These are phyloP conservation scores for Choristoneura rosaceana DNA, from an alignment of 2,888 invertebrate genomes.

Conservation along the genomic window DNA sequence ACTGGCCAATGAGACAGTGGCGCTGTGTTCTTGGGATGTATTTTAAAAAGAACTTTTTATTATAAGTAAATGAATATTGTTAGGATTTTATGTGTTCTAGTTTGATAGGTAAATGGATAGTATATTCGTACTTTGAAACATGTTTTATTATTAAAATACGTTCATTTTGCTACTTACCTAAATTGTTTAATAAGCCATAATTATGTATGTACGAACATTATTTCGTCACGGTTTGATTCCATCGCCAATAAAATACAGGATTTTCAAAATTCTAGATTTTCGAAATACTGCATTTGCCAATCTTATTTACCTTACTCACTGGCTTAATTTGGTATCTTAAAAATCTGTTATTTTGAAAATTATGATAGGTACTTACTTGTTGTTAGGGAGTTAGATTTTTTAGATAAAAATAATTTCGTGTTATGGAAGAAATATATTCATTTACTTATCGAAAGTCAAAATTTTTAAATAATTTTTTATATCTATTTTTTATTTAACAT, in stretches of 20 bases:
- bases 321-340: no score
- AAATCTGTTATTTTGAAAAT: no score
- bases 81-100: constrained; percentile 14
- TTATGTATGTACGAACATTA: no score
- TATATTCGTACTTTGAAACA: background rate
- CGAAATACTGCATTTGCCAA: no score
- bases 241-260: no score
- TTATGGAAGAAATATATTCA: background rate
- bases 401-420: no score
- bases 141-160: background rate
- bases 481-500: constrained; percentile 58
- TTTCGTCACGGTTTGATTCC: no score
- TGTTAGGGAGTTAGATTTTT: no score
- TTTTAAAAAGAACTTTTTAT: constrained; percentile 5
- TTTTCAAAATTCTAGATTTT: no score
- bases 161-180: background rate
- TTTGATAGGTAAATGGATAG: constrained; percentile 20
- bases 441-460: constrained; percentile 26
- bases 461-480: constrained; percentile 48
- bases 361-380: no score
- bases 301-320: no score
- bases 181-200: background rate
- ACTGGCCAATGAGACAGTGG: background rate
- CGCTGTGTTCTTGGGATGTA: background rate
- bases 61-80: constrained; percentile 1